Evolutionary conservation across 2,113 vertebrate genomes (phyloP).

Genomic region (Archilochus colubris): DNA sequence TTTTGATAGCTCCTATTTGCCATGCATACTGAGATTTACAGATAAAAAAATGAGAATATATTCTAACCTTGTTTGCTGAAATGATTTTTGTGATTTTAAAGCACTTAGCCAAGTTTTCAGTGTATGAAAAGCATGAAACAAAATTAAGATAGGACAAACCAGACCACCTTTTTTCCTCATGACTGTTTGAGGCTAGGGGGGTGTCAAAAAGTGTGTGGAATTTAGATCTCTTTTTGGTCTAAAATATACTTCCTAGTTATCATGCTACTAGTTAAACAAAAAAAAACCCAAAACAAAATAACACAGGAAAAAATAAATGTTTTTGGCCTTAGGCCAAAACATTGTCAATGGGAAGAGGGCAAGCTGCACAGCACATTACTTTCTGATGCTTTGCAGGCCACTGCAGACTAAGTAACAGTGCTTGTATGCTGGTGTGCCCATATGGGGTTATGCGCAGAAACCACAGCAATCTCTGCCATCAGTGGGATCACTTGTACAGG

Average conservation of each 20-base stretch:
- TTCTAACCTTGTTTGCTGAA: not conserved
- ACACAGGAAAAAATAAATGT: accelerated
- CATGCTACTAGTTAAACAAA: not conserved
- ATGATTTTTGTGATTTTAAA: not conserved
- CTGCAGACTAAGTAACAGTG: not conserved
- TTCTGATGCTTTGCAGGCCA: not conserved
- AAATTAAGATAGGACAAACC: not conserved
- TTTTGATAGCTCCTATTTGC: not conserved
- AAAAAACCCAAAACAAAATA: not conserved
- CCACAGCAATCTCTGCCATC: not conserved
- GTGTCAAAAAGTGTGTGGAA: not conserved
- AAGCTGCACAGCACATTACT: not conserved
- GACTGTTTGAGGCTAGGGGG: not conserved
- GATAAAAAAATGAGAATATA: not conserved
- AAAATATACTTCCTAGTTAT: not conserved
- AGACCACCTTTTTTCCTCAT: not conserved
- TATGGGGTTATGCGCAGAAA: not conserved
- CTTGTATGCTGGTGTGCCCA: not conserved
- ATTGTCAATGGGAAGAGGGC: not conserved
- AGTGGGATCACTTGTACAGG: not conserved
- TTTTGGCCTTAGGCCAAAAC: not conserved
- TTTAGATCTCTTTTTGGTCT: not conserved
- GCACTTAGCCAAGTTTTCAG: not conserved
- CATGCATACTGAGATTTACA: not conserved
- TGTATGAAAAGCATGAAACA: not conserved